These are phyloP conservation scores for Hippoglossus stenolepis DNA, from an alignment of 2,113 vertebrate genomes.

Conservation along the genomic window DNA sequence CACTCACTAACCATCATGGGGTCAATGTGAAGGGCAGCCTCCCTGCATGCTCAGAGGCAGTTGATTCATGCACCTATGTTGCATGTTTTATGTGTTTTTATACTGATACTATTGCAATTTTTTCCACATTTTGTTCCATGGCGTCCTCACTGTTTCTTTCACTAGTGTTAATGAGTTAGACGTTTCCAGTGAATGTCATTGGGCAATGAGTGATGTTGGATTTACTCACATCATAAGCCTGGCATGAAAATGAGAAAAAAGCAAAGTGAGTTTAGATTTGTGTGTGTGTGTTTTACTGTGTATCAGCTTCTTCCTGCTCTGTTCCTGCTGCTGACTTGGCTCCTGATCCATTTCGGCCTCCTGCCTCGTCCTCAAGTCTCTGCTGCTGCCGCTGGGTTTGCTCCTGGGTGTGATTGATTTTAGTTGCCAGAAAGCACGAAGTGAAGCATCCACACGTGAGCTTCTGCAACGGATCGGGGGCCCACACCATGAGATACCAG, in stretches of 20 bases:
- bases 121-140: background rate
- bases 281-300: no score
- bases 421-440: constrained; percentile 31
- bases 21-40: no score
- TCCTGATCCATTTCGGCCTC: constrained; percentile 44
- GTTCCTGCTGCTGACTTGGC: constrained; percentile 48
- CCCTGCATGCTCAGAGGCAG: no score
- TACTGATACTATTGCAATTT: no score
- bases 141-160: background rate
- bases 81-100: no score
- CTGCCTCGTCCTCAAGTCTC: background rate
- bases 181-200: background rate
- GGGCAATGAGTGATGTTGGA: background rate
- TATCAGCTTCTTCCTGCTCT: background rate
- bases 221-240: no score
- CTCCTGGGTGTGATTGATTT: background rate
- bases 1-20: no score
- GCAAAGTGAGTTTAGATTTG: no score
- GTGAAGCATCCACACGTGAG: constrained; percentile 45
- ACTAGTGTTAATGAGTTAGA: no score
- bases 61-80: no score
- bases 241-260: no score
- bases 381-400: constrained; percentile 30
- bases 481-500: constrained; percentile 44
- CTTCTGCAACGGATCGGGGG: constrained; percentile 27